Evolutionary conservation across 2,888 invertebrate genomes (phyloP).

Genomic region (Cremastobaeus sp.): DNA sequence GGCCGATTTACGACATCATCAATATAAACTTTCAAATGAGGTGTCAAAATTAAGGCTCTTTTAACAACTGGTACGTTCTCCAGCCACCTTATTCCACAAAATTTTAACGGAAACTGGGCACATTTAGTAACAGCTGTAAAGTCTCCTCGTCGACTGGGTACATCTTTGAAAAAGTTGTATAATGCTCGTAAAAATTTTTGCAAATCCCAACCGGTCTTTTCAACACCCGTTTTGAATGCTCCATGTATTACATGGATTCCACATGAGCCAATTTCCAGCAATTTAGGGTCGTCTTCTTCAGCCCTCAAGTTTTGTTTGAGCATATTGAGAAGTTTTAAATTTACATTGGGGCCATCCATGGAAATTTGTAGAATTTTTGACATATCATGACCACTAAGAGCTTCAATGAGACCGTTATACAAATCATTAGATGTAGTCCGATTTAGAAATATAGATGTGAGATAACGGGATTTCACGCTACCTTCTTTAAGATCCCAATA

Average conservation of each 20-base stretch:
- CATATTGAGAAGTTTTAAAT: slow-evolving; percentile 40
- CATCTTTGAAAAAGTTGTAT: slow-evolving; percentile 68
- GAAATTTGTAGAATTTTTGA: slow-evolving; percentile 57
- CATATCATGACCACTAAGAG: slow-evolving; percentile 25
- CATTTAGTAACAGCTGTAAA: slow-evolving; percentile 56
- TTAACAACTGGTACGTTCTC: slow-evolving; percentile 58
- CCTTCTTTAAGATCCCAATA: slow-evolving; percentile 29
- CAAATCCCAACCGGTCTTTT: slow-evolving; percentile 62
- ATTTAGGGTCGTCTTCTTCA: slow-evolving; percentile 24
- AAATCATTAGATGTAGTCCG: background rate
- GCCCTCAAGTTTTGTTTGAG: slow-evolving; percentile 11
- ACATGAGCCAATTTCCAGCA: slow-evolving; percentile 67
- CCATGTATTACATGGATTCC: slow-evolving; percentile 67
- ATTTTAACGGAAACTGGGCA: slow-evolving; percentile 64
- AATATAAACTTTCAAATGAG: slow-evolving; percentile 6
- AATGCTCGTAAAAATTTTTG: slow-evolving; percentile 60
- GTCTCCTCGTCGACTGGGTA: slow-evolving; percentile 65
- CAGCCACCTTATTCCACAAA: slow-evolving; percentile 62
- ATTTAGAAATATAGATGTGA: background rate
- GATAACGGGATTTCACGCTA: background rate
- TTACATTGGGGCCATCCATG: slow-evolving; percentile 60
- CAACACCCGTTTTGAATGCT: slow-evolving; percentile 64
- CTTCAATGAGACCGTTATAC: background rate
- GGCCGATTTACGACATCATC: slow-evolving; percentile 16
- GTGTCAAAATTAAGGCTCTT: slow-evolving; percentile 20